phyloP scores from a whole-genome alignment of 2,888 invertebrate genomes.

The Meteorus colon region DNA sequence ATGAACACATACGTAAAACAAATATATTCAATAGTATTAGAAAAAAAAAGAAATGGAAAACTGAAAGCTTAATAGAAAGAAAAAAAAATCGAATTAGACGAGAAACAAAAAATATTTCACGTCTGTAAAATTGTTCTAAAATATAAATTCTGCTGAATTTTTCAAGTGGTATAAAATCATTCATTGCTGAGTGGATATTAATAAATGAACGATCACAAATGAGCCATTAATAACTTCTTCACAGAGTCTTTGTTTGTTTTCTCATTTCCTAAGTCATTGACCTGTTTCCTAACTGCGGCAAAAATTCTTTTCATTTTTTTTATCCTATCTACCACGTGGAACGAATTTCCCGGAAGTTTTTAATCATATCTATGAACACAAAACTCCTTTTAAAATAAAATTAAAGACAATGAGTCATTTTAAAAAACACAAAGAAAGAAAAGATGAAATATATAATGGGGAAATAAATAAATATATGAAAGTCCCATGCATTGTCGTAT shows the following conservation, averaged over 20 bases:
- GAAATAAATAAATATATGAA: not conserved
- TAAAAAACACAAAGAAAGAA: not conserved
- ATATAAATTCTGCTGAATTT: not conserved
- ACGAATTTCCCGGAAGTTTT: conserved; percentile 6
- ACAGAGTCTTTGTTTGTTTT: conserved; percentile 26
- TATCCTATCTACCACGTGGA: not conserved
- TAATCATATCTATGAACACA: not conserved
- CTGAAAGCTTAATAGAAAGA: not conserved
- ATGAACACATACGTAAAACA: not conserved
- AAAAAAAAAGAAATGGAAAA: not conserved
- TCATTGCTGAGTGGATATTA: not conserved
- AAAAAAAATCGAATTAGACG: not conserved
- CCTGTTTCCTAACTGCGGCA: not conserved
- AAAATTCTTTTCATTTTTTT: not conserved
- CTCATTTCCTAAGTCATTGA: conserved; percentile 21
- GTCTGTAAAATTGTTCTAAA: not conserved
- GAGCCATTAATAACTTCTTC: not conserved
- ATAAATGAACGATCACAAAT: conserved; percentile 1
- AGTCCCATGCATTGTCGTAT: not conserved
- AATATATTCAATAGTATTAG: not conserved
- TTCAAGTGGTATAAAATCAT: not conserved
- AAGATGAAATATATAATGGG: not conserved
- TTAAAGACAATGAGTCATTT: not conserved
- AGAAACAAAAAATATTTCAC: not conserved
- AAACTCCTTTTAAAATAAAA: not conserved